Evolutionary conservation across 2,797 vertebrate genomes (phyloP).

Genomic region (Sorex maritimensis): DNA sequence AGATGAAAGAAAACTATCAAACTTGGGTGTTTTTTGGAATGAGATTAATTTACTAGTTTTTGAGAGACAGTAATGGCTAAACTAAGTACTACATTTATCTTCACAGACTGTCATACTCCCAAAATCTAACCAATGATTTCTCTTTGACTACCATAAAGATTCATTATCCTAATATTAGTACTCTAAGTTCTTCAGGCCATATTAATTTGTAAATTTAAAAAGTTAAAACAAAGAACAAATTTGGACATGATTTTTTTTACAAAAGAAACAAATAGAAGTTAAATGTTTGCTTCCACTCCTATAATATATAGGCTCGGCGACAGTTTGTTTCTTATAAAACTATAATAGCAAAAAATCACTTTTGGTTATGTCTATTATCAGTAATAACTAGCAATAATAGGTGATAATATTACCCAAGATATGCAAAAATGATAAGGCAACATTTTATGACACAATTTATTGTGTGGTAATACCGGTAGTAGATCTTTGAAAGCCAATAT

Average conservation of each 20-base stretch:
- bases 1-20: conserved; percentile 75
- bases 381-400: conserved; percentile 28
- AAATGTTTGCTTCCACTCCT: conserved; percentile 30
- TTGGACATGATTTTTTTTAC: background rate
- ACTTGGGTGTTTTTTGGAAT: conserved; percentile 4
- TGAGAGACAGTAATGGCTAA: conserved; percentile 69
- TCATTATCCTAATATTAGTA: conserved; percentile 25
- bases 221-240: conserved; percentile 36
- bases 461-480: conserved; percentile 2
- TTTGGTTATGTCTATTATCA: conserved; percentile 31
- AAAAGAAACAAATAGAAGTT: background rate
- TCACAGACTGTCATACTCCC: conserved; percentile 64
- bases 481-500: conserved; percentile 43
- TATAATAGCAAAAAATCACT: conserved; percentile 35
- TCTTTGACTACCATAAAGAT: conserved; percentile 26
- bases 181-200: background rate
- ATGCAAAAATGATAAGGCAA: conserved; percentile 22
- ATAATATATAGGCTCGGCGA: background rate
- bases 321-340: conserved; percentile 36
- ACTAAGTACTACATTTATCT: conserved; percentile 74
- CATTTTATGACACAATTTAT: conserved; percentile 31
- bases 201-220: conserved; percentile 40
- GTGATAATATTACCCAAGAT: background rate
- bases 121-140: conserved; percentile 30
- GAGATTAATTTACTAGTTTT: conserved; percentile 70